Base-by-base conservation (phyloP, 2,113 vertebrate species). In the Thomomys bottae region DNA sequence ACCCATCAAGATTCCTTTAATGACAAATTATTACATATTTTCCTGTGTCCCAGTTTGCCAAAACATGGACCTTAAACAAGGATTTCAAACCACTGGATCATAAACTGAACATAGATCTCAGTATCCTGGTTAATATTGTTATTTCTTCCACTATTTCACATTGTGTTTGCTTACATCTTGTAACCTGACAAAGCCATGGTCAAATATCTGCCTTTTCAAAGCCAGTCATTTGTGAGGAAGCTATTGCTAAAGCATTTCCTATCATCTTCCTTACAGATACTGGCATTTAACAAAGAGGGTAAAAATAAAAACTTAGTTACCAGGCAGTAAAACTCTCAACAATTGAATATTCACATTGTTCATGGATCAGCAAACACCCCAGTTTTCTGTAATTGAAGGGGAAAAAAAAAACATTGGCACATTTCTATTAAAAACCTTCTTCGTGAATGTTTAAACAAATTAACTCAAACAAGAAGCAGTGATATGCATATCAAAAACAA, bases 391-490 rank as follows among this genome's bases (percentile, higher is more conserved):
- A 96, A 96, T n/a, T 97, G 80, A 95, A 93, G 95, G 75, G 59
- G 96, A 76, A 32, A 86, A 40, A 70, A 70, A 30, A 89, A 93
- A 54, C 30, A 10, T 96, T 95, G 89, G 3, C 83, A 96, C 32
- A 90, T 93, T 97, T 96, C 84, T 95, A 90, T 96, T 95, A 89
- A 96, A 96, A 96, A 82, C 18, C 24, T 83, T 95, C 38, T 94
- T 95, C 0, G 3, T 95, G 85, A 97, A 66, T 96, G 95, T 96
- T 97, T 95, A 96, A 96, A 75, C 24, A 95, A 97, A 97, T 96
- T 95, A 93, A 49, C 95, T 96, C 7, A 67, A 98, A 95, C 24
- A 95, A 93, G 61, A 92, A 94, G 82, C 84, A 95, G 24, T 63
- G 63, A 40, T 78, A 92, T 76, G 88, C 54, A 93, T 95, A 95